Evolutionary conservation across 1,140 invertebrate species (phyloP).

Genomic region (Rhagoletis zephyria): DNA sequence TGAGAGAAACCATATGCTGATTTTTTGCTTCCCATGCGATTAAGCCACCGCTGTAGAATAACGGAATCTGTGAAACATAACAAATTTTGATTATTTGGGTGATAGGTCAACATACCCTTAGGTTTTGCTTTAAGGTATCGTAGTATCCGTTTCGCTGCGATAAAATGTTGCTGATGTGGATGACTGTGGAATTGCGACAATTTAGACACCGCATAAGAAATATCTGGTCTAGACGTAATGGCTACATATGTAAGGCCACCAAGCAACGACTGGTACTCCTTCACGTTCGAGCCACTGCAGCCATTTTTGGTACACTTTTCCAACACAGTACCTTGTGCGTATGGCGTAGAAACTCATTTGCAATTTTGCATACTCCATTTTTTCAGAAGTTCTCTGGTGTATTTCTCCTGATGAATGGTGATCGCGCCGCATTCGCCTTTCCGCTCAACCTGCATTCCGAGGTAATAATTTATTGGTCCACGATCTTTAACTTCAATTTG

Average conservation of each 20-base stretch:
- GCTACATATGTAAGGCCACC: slow-evolving; percentile 55
- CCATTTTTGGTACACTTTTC: slow-evolving; percentile 33
- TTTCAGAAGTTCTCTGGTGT: slow-evolving; percentile 18
- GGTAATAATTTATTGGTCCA: slow-evolving; percentile 60
- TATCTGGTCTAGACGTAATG: slow-evolving; percentile 54
- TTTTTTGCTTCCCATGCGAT: no score
- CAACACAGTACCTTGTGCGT: background rate
- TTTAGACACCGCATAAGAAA: slow-evolving; percentile 30
- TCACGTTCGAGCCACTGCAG: background rate
- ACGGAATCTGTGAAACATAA: slow-evolving; percentile 44
- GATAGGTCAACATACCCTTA: slow-evolving; percentile 28
- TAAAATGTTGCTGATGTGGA: slow-evolving; percentile 54
- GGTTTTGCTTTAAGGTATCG: slow-evolving; percentile 46
- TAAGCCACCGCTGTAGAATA: background rate
- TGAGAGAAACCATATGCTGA: no score
- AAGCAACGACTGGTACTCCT: slow-evolving; percentile 49
- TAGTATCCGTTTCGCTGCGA: slow-evolving; percentile 55
- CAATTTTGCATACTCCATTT: slow-evolving; percentile 26
- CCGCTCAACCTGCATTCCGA: slow-evolving; percentile 66
- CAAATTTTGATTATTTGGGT: background rate
- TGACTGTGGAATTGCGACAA: slow-evolving; percentile 53
- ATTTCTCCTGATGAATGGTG: slow-evolving; percentile 27
- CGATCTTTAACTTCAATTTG: slow-evolving; percentile 63
- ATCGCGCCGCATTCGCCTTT: slow-evolving; percentile 3
- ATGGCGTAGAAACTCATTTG: slow-evolving; percentile 4